phyloP scores from a whole-genome alignment of 2,797 vertebrate genomes.

The Furcifer pardalis region DNA sequence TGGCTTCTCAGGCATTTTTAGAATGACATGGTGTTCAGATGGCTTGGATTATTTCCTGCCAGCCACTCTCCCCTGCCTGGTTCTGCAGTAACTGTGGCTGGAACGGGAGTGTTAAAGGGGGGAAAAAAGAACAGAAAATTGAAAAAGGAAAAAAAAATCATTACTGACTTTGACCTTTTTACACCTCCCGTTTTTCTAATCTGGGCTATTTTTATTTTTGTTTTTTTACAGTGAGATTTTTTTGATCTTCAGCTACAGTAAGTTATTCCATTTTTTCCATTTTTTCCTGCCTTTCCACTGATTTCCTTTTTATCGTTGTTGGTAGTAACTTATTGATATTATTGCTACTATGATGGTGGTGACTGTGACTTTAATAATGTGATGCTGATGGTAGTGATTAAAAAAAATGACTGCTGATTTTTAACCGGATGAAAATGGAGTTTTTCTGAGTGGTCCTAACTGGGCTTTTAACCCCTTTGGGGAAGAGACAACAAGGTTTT shows the following conservation, averaged over 20 bases:
- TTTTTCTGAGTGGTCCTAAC: constrained; percentile 74
- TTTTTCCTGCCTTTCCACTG: constrained; percentile 80
- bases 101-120: constrained; percentile 42
- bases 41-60: constrained; percentile 75
- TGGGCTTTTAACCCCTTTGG: constrained; percentile 72
- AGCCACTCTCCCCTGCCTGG: constrained; percentile 70
- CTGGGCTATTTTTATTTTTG: constrained; percentile 81
- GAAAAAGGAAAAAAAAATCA: constrained; percentile 64
- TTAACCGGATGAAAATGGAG: constrained; percentile 73
- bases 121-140: constrained; percentile 59
- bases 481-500: constrained; percentile 64
- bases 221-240: constrained; percentile 82
- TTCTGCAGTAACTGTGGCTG: constrained; percentile 73
- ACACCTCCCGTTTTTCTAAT: constrained; percentile 75
- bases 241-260: constrained; percentile 81
- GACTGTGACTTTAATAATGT: constrained; percentile 72
- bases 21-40: constrained; percentile 72
- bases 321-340: constrained; percentile 73
- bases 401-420: constrained; percentile 72
- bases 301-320: constrained; percentile 80
- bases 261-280: constrained; percentile 76
- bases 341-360: constrained; percentile 74
- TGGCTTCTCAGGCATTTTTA: constrained; percentile 74
- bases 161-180: constrained; percentile 75
- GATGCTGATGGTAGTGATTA: constrained; percentile 43